These are phyloP conservation scores for Eutrigla gurnardus DNA, from an alignment of 2,797 vertebrate genomes.

Conservation along the genomic window DNA sequence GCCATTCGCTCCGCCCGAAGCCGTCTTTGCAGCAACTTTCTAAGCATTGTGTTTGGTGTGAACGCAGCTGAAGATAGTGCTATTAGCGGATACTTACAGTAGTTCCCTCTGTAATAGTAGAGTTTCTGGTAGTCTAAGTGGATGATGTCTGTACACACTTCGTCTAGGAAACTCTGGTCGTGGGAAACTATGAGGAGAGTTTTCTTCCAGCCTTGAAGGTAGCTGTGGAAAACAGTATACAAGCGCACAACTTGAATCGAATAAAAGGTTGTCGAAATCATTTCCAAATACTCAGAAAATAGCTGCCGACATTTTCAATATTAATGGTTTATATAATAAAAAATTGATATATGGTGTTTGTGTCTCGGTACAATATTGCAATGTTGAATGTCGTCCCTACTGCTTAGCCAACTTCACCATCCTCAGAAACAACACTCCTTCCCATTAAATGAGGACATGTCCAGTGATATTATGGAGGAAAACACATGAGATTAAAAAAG, in stretches of 20 bases:
- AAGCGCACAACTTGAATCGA: background rate
- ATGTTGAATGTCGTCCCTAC: too few relatives aligned
- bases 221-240: slow-evolving; percentile 74
- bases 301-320: too few relatives aligned
- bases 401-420: background rate
- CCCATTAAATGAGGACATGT: background rate
- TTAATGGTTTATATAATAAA: background rate
- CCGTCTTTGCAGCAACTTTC: too few relatives aligned
- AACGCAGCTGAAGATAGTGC: too few relatives aligned
- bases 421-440: background rate
- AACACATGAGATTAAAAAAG: background rate
- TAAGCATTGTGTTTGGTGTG: too few relatives aligned
- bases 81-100: slow-evolving; percentile 80
- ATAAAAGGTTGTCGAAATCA: background rate
- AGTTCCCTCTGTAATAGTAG: slow-evolving; percentile 94
- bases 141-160: slow-evolving; percentile 93
- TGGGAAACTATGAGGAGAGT: slow-evolving; percentile 94
- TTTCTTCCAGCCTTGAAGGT: slow-evolving; percentile 95
- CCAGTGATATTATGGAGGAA: background rate
- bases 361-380: too few relatives aligned
- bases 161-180: slow-evolving; percentile 94
- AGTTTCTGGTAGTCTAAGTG: slow-evolving; percentile 92
- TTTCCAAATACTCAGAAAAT: background rate
- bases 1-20: too few relatives aligned
- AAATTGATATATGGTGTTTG: background rate